Evolutionary conservation across 2,888 invertebrate species (phyloP).

Genomic region (Byasa hedistus): DNA sequence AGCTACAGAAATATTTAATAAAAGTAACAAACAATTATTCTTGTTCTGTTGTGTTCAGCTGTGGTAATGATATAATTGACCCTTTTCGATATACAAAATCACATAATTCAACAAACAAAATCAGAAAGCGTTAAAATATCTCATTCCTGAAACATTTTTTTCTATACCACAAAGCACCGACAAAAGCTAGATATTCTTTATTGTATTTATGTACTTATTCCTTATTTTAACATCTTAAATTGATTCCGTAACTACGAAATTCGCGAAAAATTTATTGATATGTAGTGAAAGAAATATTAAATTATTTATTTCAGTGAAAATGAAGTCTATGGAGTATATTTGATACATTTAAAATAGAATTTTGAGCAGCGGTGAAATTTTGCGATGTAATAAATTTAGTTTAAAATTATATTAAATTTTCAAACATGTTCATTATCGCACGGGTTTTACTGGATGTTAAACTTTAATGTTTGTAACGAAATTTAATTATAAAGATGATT

Average conservation of each 20-base stretch:
- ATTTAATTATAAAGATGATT: constrained; percentile 25
- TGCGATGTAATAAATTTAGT: constrained; percentile 10
- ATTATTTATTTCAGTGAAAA: not conserved
- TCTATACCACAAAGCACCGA: not conserved
- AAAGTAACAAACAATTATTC: not conserved
- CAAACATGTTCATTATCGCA: constrained; percentile 19
- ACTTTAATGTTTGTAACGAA: constrained; percentile 12
- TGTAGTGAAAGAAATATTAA: not conserved
- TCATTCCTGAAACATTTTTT: not conserved
- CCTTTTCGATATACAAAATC: too few species aligned
- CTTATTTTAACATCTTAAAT: not conserved
- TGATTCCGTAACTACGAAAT: not conserved
- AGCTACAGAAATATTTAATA: not conserved
- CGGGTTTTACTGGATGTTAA: constrained; percentile 11
- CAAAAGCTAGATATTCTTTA: not conserved
- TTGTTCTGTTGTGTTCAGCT: not conserved
- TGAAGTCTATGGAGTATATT: not conserved
- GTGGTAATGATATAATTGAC: not conserved
- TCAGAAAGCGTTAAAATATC: not conserved
- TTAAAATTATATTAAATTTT: constrained; percentile 21
- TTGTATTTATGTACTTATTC: too few species aligned
- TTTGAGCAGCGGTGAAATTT: constrained; percentile 12
- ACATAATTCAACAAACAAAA: too few species aligned
- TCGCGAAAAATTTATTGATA: not conserved
- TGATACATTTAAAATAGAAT: not conserved